Evolutionary conservation across 2,113 vertebrate species (phyloP).

Genomic region (Heterocephalus glaber): DNA sequence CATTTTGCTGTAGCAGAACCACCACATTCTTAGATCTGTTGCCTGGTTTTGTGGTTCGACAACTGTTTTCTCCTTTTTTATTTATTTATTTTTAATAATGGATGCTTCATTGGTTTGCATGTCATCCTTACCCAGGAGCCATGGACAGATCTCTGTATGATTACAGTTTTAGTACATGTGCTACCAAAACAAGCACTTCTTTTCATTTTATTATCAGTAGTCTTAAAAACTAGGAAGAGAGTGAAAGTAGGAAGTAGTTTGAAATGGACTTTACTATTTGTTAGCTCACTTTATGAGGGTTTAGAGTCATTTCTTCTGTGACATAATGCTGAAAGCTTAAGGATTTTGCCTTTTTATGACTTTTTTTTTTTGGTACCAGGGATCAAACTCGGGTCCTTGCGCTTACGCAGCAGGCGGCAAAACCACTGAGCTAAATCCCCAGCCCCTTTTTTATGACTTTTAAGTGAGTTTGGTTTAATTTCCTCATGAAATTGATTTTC

Average conservation of each 20-base stretch:
- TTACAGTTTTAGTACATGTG: not conserved
- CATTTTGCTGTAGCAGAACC: not conserved
- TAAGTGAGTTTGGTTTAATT: not conserved
- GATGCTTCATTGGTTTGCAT: not conserved
- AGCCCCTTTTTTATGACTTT: slow-evolving; percentile 1
- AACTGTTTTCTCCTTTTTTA: not conserved
- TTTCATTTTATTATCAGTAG: slow-evolving; percentile 8
- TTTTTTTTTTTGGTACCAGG: no score
- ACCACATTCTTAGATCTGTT: not conserved
- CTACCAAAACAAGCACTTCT: not conserved
- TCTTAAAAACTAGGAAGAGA: slow-evolving; percentile 38
- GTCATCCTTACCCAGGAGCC: not conserved
- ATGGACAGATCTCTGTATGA: not conserved
- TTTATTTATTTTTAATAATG: not conserved
- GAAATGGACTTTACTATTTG: not conserved
- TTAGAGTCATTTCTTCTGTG: slow-evolving; percentile 24
- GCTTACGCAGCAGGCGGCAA: no score
- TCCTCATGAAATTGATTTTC: slow-evolving; percentile 38
- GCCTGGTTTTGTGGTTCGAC: not conserved
- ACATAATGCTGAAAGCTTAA: slow-evolving; percentile 25
- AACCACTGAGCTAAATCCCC: no score
- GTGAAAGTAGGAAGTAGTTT: slow-evolving; percentile 8
- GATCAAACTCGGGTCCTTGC: no score
- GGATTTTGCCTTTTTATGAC: slow-evolving; percentile 11
- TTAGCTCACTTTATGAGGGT: not conserved